A percentile compares a stretch with the other conserved stretches of the same genome.
Conservation (phyloP, 2,113 vertebrate species). For the Scopus umbretta region DNA sequence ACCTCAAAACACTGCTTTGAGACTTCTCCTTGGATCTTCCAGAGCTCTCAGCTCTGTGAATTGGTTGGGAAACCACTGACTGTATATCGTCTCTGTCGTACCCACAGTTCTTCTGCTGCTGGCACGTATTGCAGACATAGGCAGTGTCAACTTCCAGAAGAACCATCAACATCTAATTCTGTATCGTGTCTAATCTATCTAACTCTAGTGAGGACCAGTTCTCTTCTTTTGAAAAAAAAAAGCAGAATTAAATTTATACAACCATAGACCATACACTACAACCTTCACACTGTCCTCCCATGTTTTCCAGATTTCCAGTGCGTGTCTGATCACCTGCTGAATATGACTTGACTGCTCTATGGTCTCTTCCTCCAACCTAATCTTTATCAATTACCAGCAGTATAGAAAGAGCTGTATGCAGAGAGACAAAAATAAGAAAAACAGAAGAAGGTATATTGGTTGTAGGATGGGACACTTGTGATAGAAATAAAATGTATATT, state of each 20-base stretch:
- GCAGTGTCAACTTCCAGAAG: neutral
- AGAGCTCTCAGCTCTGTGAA: neutral
- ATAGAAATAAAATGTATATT: neutral
- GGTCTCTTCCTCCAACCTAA: neutral
- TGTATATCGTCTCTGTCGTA: neutral
- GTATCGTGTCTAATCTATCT: neutral
- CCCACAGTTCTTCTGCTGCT: neutral
- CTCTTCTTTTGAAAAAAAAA: neutral
- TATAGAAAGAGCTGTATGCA: neutral
- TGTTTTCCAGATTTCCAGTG: neutral
- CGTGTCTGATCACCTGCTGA: neutral
- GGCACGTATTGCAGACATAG: neutral
- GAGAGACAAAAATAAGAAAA: neutral
- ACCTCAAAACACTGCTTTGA: neutral
- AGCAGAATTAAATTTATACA: neutral
- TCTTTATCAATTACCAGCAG: neutral
- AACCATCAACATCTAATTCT: neutral
- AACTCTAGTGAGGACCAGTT: neutral
- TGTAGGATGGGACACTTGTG: neutral
- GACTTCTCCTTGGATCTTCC: neutral
- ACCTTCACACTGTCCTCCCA: neutral
- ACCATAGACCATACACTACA: neutral
- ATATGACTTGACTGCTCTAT: neutral
- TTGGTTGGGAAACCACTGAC: neutral
- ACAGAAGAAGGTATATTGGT: neutral